These are phyloP conservation scores for Pandion haliaetus DNA, from an alignment of 2,113 vertebrate species.

Conservation along the genomic window DNA sequence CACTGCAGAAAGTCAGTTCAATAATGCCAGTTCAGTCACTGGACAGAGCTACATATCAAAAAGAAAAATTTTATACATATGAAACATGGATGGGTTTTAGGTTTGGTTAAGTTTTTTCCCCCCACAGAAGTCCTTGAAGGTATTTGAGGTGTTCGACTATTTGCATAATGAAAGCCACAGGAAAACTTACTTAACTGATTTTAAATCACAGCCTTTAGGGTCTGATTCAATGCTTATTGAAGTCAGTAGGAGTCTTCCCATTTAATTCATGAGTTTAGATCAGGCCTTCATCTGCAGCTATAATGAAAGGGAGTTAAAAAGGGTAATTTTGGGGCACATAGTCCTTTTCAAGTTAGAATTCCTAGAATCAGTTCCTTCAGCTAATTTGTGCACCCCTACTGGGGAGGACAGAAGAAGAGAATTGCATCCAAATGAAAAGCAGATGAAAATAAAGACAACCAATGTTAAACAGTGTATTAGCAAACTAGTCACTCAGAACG, in stretches of 20 bases:
- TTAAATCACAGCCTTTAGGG: conserved; percentile 9
- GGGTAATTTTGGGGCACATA: background rate
- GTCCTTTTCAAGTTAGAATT: background rate
- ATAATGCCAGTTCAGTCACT: background rate
- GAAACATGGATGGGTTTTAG: background rate
- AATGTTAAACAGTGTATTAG: background rate
- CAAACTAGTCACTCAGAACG: background rate
- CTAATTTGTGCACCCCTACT: background rate
- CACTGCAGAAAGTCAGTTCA: background rate
- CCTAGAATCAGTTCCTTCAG: background rate
- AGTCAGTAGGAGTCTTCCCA: background rate
- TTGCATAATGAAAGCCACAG: conserved; percentile 30
- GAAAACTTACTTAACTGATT: conserved; percentile 16
- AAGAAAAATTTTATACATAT: background rate
- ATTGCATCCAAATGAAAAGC: background rate
- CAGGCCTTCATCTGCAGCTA: background rate
- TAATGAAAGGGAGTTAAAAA: background rate
- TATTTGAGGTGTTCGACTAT: background rate
- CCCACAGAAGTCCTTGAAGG: background rate
- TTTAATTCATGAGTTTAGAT: conserved; percentile 14
- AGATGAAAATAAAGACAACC: background rate
- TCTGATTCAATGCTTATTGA: conserved; percentile 1
- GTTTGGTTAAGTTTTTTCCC: background rate
- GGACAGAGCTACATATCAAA: background rate
- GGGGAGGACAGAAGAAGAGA: background rate